These are phyloP conservation scores for Drosophila tanythrix DNA, from an alignment of 2,888 invertebrate species.

Conservation along the genomic window DNA sequence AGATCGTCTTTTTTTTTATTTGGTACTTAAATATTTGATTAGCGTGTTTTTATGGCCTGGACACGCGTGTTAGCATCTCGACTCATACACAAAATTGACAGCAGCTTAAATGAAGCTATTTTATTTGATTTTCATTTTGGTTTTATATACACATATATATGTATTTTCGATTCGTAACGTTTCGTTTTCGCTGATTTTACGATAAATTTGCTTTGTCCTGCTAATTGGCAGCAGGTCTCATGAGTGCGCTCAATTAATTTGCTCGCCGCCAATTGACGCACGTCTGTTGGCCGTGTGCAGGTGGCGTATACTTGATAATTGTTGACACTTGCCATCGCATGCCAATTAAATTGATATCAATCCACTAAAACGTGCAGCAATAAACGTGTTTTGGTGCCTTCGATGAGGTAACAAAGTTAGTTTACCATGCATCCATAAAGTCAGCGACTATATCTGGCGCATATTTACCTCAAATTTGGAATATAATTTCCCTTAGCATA, in stretches of 20 bases:
- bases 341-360: constrained; percentile 66
- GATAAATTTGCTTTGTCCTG: constrained; percentile 67
- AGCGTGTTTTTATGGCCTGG: constrained; percentile 65
- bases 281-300: constrained; percentile 51
- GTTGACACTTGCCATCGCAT: constrained; percentile 66
- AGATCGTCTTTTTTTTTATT: constrained; percentile 8
- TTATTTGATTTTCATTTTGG: constrained; percentile 27
- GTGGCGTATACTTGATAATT: constrained; percentile 79
- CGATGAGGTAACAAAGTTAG: neutral
- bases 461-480: neutral
- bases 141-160: constrained; percentile 2
- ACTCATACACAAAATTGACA: constrained; percentile 43
- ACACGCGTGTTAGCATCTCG: constrained; percentile 68
- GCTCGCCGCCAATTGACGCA: constrained; percentile 70
- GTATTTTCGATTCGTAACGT: constrained; percentile 24
- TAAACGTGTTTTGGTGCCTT: neutral
- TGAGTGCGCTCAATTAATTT: constrained; percentile 75
- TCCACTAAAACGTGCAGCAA: constrained; percentile 17
- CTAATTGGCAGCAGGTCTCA: constrained; percentile 76
- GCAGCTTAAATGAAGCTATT: constrained; percentile 40
- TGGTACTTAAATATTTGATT: constrained; percentile 51
- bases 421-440: neutral
- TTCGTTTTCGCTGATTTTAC: constrained; percentile 26
- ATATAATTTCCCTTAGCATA: neutral
- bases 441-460: neutral